These are phyloP conservation scores for Florisuga fusca DNA, from an alignment of 2,797 vertebrate genomes.

Conservation along the genomic window DNA sequence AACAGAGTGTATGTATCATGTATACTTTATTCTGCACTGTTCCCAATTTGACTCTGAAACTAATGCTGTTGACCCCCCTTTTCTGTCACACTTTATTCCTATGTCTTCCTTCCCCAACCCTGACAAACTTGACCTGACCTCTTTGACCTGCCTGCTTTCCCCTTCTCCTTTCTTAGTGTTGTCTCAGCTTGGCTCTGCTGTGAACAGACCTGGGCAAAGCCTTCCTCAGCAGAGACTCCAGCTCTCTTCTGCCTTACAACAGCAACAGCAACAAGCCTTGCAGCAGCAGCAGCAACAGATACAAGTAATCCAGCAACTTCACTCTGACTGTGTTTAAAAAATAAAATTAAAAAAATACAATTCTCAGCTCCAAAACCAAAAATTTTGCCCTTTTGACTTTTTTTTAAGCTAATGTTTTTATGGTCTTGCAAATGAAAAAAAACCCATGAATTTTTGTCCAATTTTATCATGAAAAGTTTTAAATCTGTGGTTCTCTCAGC, in stretches of 20 bases:
- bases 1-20: constrained; percentile 38
- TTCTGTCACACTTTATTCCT: constrained; percentile 67
- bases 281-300: constrained; percentile 93
- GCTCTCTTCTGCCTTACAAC: constrained; percentile 86
- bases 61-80: constrained; percentile 70
- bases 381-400: not conserved
- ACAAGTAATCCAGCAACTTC: constrained; percentile 97
- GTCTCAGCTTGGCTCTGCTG: constrained; percentile 97
- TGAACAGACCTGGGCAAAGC: constrained; percentile 94
- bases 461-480: not conserved
- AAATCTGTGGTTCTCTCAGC: constrained; percentile 39
- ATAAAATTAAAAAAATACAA: not conserved
- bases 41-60: constrained; percentile 65
- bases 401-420: not conserved
- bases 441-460: not conserved
- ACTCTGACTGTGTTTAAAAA: constrained; percentile 79
- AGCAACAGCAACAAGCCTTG: constrained; percentile 78
- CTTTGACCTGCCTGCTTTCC: constrained; percentile 77
- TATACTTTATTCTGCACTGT: constrained; percentile 63
- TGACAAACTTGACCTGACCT: constrained; percentile 57
- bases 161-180: constrained; percentile 88
- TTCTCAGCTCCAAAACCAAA: constrained; percentile 72
- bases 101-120: constrained; percentile 72
- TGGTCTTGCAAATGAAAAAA: not conserved
- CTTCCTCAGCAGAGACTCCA: constrained; percentile 95